Percentiles rank a stretch among this genome's conserved stretches.
Evolutionary conservation across 2,888 invertebrate species (phyloP).

Genomic region (Pristionchus entomophagus): DNA sequence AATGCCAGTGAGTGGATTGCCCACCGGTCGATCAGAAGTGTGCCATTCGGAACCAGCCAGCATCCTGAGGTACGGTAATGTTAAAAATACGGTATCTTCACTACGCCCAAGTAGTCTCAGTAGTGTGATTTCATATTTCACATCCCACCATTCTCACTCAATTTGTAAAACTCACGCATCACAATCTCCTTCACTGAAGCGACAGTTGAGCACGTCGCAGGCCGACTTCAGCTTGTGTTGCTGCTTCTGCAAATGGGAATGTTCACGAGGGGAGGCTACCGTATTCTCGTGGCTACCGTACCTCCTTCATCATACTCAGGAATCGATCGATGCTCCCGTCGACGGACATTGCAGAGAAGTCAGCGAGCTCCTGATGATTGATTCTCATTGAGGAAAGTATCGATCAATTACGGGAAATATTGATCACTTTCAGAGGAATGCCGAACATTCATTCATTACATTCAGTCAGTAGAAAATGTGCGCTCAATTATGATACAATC

Average conservation of each 20-base stretch:
- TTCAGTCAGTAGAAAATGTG: too few species aligned
- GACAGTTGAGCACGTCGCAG: slow-evolving; percentile 47
- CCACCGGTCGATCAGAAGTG: slow-evolving; percentile 58
- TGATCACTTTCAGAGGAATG: too few species aligned
- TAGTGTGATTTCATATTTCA: neutral
- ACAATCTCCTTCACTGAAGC: slow-evolving; percentile 43
- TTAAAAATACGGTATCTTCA: neutral
- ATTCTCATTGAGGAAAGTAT: neutral
- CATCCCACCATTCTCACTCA: too few species aligned
- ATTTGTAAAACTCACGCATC: slow-evolving; percentile 10
- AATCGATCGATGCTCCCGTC: slow-evolving; percentile 37
- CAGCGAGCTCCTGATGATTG: neutral
- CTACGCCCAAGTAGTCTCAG: neutral
- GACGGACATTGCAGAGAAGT: neutral
- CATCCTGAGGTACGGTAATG: neutral
- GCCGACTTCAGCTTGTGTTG: slow-evolving; percentile 17
- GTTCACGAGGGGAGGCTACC: neutral
- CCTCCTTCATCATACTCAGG: slow-evolving; percentile 30
- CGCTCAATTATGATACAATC: too few species aligned
- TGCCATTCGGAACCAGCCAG: slow-evolving; percentile 58
- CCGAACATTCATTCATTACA: too few species aligned
- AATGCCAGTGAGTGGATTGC: slow-evolving; percentile 69
- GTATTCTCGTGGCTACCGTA: neutral
- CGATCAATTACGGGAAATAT: too few species aligned
- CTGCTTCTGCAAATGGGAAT: neutral